These are phyloP conservation scores for Lottia scabra DNA, from an alignment of 2,888 invertebrate species.

Conservation along the genomic window DNA sequence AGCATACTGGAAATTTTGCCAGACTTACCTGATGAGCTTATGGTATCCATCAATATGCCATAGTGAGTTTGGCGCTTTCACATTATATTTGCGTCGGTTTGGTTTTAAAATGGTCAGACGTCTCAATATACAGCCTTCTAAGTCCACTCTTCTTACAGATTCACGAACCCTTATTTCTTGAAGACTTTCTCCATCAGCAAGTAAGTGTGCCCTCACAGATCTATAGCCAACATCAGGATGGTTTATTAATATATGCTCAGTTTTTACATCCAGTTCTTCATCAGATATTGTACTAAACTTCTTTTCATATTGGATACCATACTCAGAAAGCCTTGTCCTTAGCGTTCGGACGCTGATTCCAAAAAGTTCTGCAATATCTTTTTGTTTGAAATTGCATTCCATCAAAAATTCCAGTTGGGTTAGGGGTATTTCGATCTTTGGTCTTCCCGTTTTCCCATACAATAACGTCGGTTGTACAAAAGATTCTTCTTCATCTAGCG, in stretches of 20 bases:
- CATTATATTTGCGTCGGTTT: conserved; percentile 2
- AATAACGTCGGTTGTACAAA: too few species aligned
- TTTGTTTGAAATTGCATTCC: neutral
- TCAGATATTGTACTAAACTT: neutral
- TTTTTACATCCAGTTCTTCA: conserved; percentile 6
- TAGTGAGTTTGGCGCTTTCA: neutral
- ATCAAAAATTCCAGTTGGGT: neutral
- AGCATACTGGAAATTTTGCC: neutral
- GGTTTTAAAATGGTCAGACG: neutral
- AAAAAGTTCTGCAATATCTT: conserved; percentile 1
- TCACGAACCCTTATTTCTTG: conserved; percentile 5
- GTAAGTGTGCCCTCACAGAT: conserved; percentile 3
- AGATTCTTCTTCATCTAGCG: too few species aligned
- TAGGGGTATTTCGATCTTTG: neutral
- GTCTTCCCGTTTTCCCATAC: neutral
- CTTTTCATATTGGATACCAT: neutral
- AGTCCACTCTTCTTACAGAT: conserved; percentile 3
- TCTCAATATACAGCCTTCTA: neutral
- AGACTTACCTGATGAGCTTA: conserved; percentile 2
- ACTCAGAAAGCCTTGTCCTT: neutral
- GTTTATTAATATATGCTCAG: conserved; percentile 5
- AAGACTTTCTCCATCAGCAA: neutral
- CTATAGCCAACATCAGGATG: conserved; percentile 2
- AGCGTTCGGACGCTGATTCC: neutral
- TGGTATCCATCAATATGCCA: neutral